Conservation (phyloP, 2,888 invertebrate species). For the Pandemis corylana region DNA sequence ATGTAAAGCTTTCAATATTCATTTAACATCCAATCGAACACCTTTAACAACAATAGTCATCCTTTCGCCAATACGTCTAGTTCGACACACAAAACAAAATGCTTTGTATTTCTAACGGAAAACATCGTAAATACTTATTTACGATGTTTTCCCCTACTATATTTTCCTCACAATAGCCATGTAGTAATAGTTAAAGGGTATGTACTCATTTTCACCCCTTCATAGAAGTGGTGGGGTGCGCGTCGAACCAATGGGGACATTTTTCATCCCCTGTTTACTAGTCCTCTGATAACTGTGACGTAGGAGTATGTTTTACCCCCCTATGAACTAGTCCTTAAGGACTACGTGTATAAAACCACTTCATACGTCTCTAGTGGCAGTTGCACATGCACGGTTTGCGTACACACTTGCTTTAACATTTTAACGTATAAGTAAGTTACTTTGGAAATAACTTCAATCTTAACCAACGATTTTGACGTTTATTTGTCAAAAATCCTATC, state of each 20-base stretch:
- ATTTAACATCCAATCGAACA: background rate
- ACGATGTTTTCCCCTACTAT: constrained; percentile 39
- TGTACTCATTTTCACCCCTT: constrained; percentile 40
- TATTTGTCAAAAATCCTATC: too few relatives aligned
- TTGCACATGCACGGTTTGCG: background rate
- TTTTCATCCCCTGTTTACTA: constrained; percentile 47
- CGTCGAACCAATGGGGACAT: constrained; percentile 70
- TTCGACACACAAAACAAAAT: constrained; percentile 23
- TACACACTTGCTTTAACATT: background rate
- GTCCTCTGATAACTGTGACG: constrained; percentile 10
- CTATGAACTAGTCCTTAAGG: constrained; percentile 24
- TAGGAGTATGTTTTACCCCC: constrained; percentile 25
- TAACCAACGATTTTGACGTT: too few relatives aligned
- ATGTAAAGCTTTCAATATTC: background rate
- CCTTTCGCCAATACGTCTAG: background rate
- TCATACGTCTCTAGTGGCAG: background rate
- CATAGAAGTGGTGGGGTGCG: constrained; percentile 43
- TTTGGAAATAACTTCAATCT: too few relatives aligned
- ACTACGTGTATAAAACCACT: constrained; percentile 6
- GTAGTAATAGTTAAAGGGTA: constrained; percentile 35
- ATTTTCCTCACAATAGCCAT: constrained; percentile 45
- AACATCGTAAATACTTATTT: constrained; percentile 41
- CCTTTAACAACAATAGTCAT: background rate
- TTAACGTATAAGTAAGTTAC: too few relatives aligned
- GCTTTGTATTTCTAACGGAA: constrained; percentile 24